Evolutionary conservation across 2,888 invertebrate species (phyloP), one percentile per base, ranked within the genome.

Genomic region (Platycheirus rosarum): DNA sequence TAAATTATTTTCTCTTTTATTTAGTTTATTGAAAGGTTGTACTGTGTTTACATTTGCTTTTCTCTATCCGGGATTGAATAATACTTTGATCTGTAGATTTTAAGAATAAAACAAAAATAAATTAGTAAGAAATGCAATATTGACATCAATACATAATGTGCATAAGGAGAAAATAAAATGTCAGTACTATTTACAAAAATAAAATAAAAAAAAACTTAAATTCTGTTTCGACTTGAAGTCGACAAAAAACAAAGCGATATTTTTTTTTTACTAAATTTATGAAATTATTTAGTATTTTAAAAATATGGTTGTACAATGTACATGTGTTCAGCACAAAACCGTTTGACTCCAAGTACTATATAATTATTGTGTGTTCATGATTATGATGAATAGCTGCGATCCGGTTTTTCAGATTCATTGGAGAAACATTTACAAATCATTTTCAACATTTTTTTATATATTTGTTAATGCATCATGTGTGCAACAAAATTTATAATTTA

Each of bases 1-100:
- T 11, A 55, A 20, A n/a, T 29, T 46, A 20, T 68, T 32, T n/a
- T 57, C 60, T 2, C 42, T 16, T 77, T 16, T 77, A 44, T 40
- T 68, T 63, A 57, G 73, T 37, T 57, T 68, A 73, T 82, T 82
- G 53, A 77, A 73, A 71, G 76, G 70, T 82, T 82, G 82, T 82
- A 82, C 82, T 82, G 71, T 63, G 40, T 63, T 77, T 76, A 63
- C 68, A 46, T 13, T 63, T 35, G 18, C 46, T n/a, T 35, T 62
- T 69, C 23, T 68, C 65, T 76, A 80, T 76, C 70, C 70, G 75
- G 53, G 63, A 18, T 77, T 71, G 49, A 40, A 71, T 77, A 77
- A 77, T 77, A 77, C 77, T 77, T 71, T 65, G 23, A 44, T 57
- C 71, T 76, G 76, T 48, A 29, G n/a, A 20, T 40, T 62, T 51